Percentiles rank a stretch among this genome's conserved stretches.
Conservation (phyloP, 2,797 vertebrate genomes). For the Gephyroberyx darwinii region DNA sequence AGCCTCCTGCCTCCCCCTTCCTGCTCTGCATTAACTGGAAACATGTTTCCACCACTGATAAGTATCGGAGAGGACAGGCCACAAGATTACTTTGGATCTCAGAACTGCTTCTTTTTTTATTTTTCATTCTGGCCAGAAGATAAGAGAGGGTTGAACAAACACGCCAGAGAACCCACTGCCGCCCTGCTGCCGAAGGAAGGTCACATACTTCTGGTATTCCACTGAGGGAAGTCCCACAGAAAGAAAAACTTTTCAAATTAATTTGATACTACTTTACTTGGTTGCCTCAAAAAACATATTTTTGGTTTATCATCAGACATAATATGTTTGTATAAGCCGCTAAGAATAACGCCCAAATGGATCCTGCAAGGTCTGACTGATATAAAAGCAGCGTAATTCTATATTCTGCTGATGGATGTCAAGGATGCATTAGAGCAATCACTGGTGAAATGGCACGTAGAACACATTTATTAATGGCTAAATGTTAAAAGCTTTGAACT, state of each 20-base stretch:
- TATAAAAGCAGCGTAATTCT: slow-evolving; percentile 54
- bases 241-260: slow-evolving; percentile 66
- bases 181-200: slow-evolving; percentile 37
- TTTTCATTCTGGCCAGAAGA: slow-evolving; percentile 63
- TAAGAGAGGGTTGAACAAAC: slow-evolving; percentile 71
- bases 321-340: slow-evolving; percentile 44
- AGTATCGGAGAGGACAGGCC: slow-evolving; percentile 71
- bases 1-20: slow-evolving; percentile 28
- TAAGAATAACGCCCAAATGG: slow-evolving; percentile 42
- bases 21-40: slow-evolving; percentile 72
- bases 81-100: slow-evolving; percentile 69
- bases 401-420: slow-evolving; percentile 64
- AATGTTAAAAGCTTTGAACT: slow-evolving; percentile 75
- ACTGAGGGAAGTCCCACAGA: slow-evolving; percentile 45
- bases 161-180: slow-evolving; percentile 49
- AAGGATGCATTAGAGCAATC: slow-evolving; percentile 62
- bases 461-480: slow-evolving; percentile 65
- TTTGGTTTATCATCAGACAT: slow-evolving; percentile 64
- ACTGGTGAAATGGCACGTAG: slow-evolving; percentile 62
- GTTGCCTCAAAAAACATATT: slow-evolving; percentile 54
- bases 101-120: slow-evolving; percentile 60
- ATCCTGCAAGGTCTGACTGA: slow-evolving; percentile 47
- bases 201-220: slow-evolving; percentile 70
- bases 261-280: slow-evolving; percentile 59
- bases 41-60: slow-evolving; percentile 72